A percentile compares a stretch with the other conserved stretches of the same genome.
Conservation (phyloP, 2,113 vertebrate species). For the Bufo gargarizans region DNA sequence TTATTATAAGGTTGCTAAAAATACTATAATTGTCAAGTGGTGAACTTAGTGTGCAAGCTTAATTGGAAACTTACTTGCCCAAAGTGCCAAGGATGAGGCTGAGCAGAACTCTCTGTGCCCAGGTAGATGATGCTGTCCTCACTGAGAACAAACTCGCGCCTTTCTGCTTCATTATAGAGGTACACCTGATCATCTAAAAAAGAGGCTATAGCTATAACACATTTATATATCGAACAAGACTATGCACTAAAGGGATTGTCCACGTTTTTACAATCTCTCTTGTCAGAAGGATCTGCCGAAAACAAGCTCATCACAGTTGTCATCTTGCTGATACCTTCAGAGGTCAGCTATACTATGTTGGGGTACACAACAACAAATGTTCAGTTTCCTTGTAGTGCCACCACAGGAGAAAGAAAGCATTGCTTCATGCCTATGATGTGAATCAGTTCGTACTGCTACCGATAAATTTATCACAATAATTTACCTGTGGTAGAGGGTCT, state of each 20-base stretch:
- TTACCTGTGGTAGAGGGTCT: too few relatives aligned
- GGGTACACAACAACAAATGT: neutral
- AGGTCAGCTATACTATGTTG: neutral
- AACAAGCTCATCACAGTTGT: neutral
- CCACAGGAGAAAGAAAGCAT: too few relatives aligned
- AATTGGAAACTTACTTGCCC: constrained; percentile 73
- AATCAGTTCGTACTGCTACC: too few relatives aligned
- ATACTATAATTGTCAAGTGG: neutral
- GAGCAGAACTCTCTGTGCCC: constrained; percentile 71
- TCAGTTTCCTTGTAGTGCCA: too few relatives aligned
- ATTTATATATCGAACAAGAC: neutral
- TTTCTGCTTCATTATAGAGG: constrained; percentile 70
- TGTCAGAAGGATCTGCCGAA: neutral
- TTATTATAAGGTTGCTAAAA: too few relatives aligned
- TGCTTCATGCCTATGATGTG: too few relatives aligned
- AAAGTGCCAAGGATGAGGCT: constrained; percentile 76
- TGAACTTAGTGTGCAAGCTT: neutral
- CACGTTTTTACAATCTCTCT: neutral
- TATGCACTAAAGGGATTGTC: neutral
- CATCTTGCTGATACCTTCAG: neutral
- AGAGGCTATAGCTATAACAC: neutral
- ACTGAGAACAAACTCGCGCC: constrained; percentile 82
- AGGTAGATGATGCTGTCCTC: constrained; percentile 79
- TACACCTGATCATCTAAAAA: constrained; percentile 80
- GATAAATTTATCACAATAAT: too few relatives aligned